Percentiles rank a stretch among this genome's conserved stretches.
Conservation (phyloP, 2,888 invertebrate species). For the Lordiphosa fenestrarum region DNA sequence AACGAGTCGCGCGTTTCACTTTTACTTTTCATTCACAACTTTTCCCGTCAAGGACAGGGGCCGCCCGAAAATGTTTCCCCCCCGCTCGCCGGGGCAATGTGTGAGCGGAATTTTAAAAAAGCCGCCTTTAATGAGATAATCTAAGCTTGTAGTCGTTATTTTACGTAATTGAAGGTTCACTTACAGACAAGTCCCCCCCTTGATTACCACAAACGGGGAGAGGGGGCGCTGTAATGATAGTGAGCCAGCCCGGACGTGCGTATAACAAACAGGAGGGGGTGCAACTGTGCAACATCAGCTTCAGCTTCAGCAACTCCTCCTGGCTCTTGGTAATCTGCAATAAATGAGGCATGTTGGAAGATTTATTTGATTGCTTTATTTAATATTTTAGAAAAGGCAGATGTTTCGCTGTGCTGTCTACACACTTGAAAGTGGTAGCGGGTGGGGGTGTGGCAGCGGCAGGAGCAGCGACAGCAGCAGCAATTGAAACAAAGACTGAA, state of each 20-base stretch:
- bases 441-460: not conserved
- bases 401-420: conserved; percentile 48
- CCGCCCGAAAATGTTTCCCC: not conserved
- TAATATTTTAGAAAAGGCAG: conserved; percentile 73
- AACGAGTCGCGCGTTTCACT: conserved; percentile 48
- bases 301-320: conserved; percentile 13
- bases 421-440: conserved; percentile 6
- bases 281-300: conserved; percentile 33
- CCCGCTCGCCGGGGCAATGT: conserved; percentile 15
- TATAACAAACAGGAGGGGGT: conserved; percentile 28
- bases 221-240: conserved; percentile 55
- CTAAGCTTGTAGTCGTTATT: conserved; percentile 65
- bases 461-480: not conserved
- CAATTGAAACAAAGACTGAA: conserved; percentile 15
- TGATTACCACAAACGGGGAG: conserved; percentile 43
- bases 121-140: conserved; percentile 77
- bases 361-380: conserved; percentile 79
- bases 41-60: conserved; percentile 34
- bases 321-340: conserved; percentile 75
- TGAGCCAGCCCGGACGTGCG: conserved; percentile 67
- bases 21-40: conserved; percentile 46
- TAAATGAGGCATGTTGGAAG: conserved; percentile 79
- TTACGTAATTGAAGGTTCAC: conserved; percentile 72
- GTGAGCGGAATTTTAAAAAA: conserved; percentile 69
- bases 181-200: conserved; percentile 36